Evolutionary conservation across 2,888 invertebrate genomes (phyloP).

Genomic region (Chloroclysta siterata): DNA sequence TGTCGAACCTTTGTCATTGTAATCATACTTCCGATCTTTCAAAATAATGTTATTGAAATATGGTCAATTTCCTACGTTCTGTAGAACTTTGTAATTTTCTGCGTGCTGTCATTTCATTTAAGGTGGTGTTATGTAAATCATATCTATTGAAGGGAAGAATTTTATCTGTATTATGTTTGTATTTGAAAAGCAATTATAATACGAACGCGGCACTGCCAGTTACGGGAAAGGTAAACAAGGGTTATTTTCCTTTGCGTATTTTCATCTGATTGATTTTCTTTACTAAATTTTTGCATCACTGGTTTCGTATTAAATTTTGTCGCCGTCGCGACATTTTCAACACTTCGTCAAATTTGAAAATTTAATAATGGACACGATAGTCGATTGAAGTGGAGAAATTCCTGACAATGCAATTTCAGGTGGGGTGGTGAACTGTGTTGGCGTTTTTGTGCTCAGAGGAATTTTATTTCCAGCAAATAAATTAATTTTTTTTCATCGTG

Average conservation of each 20-base stretch:
- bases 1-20: conserved; percentile 84
- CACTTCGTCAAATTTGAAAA: conserved; percentile 12
- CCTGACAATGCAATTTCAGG: conserved; percentile 12
- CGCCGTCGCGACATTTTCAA: conserved; percentile 6
- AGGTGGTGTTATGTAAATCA: conserved; percentile 40
- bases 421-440: conserved; percentile 4
- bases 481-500: background rate
- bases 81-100: conserved; percentile 68
- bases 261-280: conserved; percentile 7
- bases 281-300: conserved; percentile 1
- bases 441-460: conserved; percentile 7
- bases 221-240: background rate
- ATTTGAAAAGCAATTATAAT: conserved; percentile 23
- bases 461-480: conserved; percentile 3
- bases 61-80: conserved; percentile 81
- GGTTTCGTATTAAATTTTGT: conserved; percentile 14
- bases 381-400: conserved; percentile 9
- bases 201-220: background rate
- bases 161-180: conserved; percentile 12
- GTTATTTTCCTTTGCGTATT: conserved; percentile 1
- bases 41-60: conserved; percentile 84
- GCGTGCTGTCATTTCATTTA: conserved; percentile 50
- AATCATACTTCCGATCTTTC: conserved; percentile 83
- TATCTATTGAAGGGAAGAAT: conserved; percentile 17
- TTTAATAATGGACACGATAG: conserved; percentile 8